phyloP scores from a whole-genome alignment of 2,888 invertebrate genomes.

The Leptopilina syphax region DNA sequence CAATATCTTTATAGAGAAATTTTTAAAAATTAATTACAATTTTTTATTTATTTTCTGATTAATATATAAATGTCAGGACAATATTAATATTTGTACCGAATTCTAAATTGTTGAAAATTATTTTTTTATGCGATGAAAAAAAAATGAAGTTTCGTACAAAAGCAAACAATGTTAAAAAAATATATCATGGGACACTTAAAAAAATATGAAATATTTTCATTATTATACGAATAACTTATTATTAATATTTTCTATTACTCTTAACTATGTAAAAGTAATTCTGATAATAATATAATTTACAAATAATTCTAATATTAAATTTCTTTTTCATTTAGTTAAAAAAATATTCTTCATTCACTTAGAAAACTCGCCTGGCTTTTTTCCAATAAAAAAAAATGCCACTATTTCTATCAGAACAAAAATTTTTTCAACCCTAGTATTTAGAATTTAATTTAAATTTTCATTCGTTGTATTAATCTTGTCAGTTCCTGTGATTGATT shows the following conservation, averaged over 20 bases:
- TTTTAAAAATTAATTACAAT: slow-evolving; percentile 9
- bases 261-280: not conserved
- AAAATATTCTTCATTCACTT: not conserved
- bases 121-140: not conserved
- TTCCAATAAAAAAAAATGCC: too few species aligned
- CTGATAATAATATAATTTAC: not conserved
- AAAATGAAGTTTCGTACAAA: not conserved
- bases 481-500: slow-evolving; percentile 50
- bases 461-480: slow-evolving; percentile 48
- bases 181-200: too few species aligned
- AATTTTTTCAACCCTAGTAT: not conserved
- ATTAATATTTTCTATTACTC: not conserved
- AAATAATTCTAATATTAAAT: slow-evolving; percentile 3
- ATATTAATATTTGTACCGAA: not conserved
- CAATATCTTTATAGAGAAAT: not conserved
- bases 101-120: not conserved
- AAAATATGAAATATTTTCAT: too few species aligned
- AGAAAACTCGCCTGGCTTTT: too few species aligned
- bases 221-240: too few species aligned
- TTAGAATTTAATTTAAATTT: slow-evolving; percentile 47
- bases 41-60: not conserved
- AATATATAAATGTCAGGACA: not conserved
- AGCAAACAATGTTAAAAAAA: too few species aligned
- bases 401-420: too few species aligned
- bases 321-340: not conserved